These are phyloP conservation scores for Drosophila mimetica DNA, from an alignment of 2,888 invertebrate genomes.

Conservation along the genomic window DNA sequence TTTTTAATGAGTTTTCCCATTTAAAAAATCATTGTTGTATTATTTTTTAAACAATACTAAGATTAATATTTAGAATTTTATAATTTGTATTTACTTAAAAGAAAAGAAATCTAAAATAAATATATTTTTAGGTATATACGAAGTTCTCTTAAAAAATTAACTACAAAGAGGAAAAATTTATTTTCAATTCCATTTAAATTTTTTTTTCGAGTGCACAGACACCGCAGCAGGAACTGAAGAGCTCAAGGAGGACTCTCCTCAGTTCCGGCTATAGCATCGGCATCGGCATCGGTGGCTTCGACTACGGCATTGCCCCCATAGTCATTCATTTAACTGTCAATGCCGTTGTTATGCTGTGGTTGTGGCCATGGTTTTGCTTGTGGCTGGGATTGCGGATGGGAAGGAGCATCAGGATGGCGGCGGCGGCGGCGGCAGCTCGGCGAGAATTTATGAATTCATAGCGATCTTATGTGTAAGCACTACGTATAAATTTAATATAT, in stretches of 20 bases:
- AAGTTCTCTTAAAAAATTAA: too few relatives aligned
- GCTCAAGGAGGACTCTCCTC: conserved; percentile 13
- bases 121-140: too few relatives aligned
- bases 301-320: conserved; percentile 34
- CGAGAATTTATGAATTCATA: conserved; percentile 59
- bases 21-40: too few relatives aligned
- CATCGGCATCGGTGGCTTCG: conserved; percentile 3
- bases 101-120: too few relatives aligned
- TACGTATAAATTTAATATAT: conserved; percentile 67
- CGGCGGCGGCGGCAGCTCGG: conserved; percentile 18
- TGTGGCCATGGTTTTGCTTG: conserved; percentile 29
- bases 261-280: conserved; percentile 7
- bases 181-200: not conserved
- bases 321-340: conserved; percentile 71
- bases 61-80: too few relatives aligned
- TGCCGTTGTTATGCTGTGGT: conserved; percentile 58
- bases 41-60: too few relatives aligned
- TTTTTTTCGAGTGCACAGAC: conserved; percentile 9
- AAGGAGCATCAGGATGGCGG: conserved; percentile 12
- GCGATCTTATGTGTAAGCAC: conserved; percentile 56
- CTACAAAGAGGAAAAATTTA: too few relatives aligned
- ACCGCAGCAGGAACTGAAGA: conserved; percentile 10
- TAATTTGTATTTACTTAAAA: too few relatives aligned
- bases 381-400: conserved; percentile 30
- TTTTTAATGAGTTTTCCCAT: too few relatives aligned